Conservation (phyloP, 1,140 invertebrate genomes). For the Drosophila nikananu region DNA sequence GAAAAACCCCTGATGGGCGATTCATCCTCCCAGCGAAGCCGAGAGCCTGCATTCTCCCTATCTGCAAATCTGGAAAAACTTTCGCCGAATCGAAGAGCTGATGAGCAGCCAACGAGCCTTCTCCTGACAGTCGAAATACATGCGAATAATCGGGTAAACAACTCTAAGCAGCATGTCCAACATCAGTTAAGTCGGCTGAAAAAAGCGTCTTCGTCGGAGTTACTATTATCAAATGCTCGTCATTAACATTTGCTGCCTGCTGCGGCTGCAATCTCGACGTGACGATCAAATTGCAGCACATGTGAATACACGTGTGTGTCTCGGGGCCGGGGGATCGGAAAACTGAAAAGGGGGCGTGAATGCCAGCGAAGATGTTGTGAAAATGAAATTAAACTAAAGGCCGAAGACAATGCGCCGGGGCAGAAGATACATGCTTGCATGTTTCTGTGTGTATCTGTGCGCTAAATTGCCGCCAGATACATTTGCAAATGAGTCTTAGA, state of each 20-base stretch:
- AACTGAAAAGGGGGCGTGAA: slow-evolving; percentile 16
- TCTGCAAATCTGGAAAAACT: slow-evolving; percentile 27
- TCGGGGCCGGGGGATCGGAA: slow-evolving; percentile 8
- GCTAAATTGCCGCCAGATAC: slow-evolving; percentile 78
- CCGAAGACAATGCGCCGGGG: slow-evolving; percentile 59
- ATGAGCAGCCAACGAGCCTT: slow-evolving; percentile 51
- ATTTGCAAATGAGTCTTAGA: slow-evolving; percentile 76
- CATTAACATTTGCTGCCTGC: slow-evolving; percentile 69
- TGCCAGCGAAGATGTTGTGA: slow-evolving; percentile 59
- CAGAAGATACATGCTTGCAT: slow-evolving; percentile 14
- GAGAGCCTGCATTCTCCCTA: slow-evolving; percentile 16
- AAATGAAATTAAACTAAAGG: slow-evolving; percentile 78
- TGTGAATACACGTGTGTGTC: slow-evolving; percentile 67
- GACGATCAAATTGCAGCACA: slow-evolving; percentile 80
- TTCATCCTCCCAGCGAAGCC: not conserved
- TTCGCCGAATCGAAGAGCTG: slow-evolving; percentile 48
- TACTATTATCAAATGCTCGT: slow-evolving; percentile 80
- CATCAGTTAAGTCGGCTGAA: slow-evolving; percentile 36
- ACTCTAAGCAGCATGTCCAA: slow-evolving; percentile 55
- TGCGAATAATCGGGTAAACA: slow-evolving; percentile 61
- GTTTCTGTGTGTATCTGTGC: slow-evolving; percentile 30
- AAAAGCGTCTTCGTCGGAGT: slow-evolving; percentile 13
- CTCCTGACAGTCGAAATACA: slow-evolving; percentile 51
- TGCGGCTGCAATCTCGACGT: slow-evolving; percentile 62
- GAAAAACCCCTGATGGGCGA: slow-evolving; percentile 2